Base-by-base conservation (phyloP, 2,113 vertebrate species). In the Arothron firmamentum region DNA sequence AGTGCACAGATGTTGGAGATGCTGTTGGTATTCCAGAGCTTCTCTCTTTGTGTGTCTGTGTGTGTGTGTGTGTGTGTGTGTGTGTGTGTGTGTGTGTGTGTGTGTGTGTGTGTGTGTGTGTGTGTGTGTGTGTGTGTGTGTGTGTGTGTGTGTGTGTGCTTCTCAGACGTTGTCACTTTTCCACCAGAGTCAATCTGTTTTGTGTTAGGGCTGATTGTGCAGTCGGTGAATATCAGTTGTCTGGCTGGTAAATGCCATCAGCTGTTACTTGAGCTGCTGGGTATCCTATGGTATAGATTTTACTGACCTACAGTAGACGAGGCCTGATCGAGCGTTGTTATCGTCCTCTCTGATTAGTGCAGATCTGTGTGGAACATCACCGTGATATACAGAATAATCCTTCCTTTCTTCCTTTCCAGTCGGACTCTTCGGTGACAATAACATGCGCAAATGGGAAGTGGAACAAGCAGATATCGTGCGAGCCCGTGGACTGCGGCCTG, bases 401-500 rank as follows among this genome's bases (percentile, higher is more conserved):
- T 41, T 19, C n/a, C 60, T 56, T 2, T 74, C 28, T 52, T 65
- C 0, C 60, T 65, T 59, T 56, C 64, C 66, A 96, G 94, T 88
- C 46, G 28, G 90, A 90, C 60, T 86, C 93, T 34, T 66, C 61
- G 0, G 88, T 95, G 79, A 95, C 91, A 16, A 92, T 98, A 81
- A 98, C 93, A 9, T 99, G 97, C 59, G 75, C 85, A 0, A 94
- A 98, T 52, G 96, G 96, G 62, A 96, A 97, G 69, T 99, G 97
- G 97, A 98, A 93, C 82, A 94, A 95, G 65, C 94, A 94, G 82
- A 94, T 97, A 31, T 92, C 90, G 0, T 99, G 97, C 0, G 95
- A 98, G 74, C 96, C 97, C 0, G 93, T 99, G 64, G 97, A 99
- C 87, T 99, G 97, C 0, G 94, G 96, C n/a, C 41, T 94, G 28